phyloP scores from a whole-genome alignment of 2,888 invertebrate species.

The Seladonia tumulorum region DNA sequence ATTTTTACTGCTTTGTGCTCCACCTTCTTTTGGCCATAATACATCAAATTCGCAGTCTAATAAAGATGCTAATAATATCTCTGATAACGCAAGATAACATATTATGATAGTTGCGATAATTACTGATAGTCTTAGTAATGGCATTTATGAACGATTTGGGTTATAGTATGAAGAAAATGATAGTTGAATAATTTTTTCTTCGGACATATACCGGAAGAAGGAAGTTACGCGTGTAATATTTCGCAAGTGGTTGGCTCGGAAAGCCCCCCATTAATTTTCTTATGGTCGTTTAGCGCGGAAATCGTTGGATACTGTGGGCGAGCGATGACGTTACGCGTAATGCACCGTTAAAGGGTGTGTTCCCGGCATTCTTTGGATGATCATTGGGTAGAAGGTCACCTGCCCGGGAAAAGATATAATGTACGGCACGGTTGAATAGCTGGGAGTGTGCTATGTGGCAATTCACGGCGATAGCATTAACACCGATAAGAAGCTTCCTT shows the following conservation, averaged over 20 bases:
- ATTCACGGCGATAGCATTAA: not conserved
- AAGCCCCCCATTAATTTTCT: not conserved
- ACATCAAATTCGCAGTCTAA: too few species aligned
- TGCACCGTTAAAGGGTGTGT: conserved; percentile 63
- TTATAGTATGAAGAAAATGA: not conserved
- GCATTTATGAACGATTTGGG: not conserved
- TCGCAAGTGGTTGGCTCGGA: not conserved
- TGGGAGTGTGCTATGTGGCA: conserved; percentile 21
- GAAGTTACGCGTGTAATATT: not conserved
- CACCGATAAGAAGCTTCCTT: not conserved
- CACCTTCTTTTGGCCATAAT: too few species aligned
- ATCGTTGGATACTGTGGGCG: not conserved
- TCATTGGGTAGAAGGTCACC: conserved; percentile 50
- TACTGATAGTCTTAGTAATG: too few species aligned
- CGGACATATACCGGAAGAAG: not conserved
- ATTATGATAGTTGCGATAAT: too few species aligned
- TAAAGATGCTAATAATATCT: too few species aligned
- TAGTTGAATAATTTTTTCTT: not conserved
- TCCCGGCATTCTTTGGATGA: conserved; percentile 53
- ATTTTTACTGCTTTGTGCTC: too few species aligned
- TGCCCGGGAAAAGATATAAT: conserved; percentile 28
- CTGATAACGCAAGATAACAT: too few species aligned
- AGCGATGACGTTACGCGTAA: conserved; percentile 1
- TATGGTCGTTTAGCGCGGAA: not conserved
- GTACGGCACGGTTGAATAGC: conserved; percentile 8